Percentiles rank a stretch among this genome's conserved stretches.
Evolutionary conservation across 2,113 vertebrate genomes (phyloP).

Genomic region (Pollachius pollachius): DNA sequence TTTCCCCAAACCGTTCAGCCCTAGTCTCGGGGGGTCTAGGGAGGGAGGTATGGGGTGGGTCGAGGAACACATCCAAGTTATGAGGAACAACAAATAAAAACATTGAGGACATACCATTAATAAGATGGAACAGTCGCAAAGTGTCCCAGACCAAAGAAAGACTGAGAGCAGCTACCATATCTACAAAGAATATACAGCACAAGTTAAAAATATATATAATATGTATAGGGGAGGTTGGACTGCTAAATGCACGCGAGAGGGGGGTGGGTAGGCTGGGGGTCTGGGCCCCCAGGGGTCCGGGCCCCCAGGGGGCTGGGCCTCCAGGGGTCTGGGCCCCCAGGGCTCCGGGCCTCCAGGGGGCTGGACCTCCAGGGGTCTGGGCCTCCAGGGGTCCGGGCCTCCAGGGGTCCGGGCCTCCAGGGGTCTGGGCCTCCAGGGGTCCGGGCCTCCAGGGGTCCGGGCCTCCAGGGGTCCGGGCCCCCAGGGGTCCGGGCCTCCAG

Average conservation of each 20-base stretch:
- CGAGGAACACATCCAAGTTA: constrained; percentile 15
- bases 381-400: too few relatives aligned
- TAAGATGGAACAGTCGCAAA: constrained; percentile 35
- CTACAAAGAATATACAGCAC: constrained; percentile 67
- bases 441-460: too few relatives aligned
- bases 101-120: constrained; percentile 13
- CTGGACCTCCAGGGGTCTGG: too few relatives aligned
- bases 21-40: too few relatives aligned
- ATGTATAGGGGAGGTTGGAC: constrained; percentile 20
- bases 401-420: too few relatives aligned
- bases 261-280: constrained; percentile 7
- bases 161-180: constrained; percentile 58
- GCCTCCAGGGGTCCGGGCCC: constrained; percentile 76
- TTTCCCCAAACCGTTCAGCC: too few relatives aligned
- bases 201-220: constrained; percentile 45
- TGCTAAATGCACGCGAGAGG: constrained; percentile 44
- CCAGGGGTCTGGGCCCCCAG: too few relatives aligned
- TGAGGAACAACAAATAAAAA: not conserved
- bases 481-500: constrained; percentile 40
- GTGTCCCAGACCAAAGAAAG: constrained; percentile 50
- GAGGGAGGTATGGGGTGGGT: too few relatives aligned
- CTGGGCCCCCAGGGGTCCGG: constrained; percentile 6
- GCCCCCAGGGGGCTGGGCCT: constrained; percentile 44
- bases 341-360: too few relatives aligned
- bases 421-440: too few relatives aligned